Evolutionary conservation across 2,113 vertebrate genomes (phyloP), one percentile per base, ranked within the genome.

Genomic region (Taurulus bubalis): DNA sequence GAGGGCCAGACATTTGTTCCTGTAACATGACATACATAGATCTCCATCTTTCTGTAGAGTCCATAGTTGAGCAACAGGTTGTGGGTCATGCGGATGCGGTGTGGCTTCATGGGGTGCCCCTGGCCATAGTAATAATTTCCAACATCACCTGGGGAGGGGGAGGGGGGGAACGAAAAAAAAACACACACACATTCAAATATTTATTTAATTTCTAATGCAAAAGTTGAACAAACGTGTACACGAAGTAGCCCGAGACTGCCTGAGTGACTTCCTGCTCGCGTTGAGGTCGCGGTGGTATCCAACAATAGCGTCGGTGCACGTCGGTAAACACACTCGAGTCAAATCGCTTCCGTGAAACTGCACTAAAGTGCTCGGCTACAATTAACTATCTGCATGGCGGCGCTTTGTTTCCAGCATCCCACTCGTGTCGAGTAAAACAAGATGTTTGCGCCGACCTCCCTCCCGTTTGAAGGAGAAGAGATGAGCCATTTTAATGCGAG

Each of bases 21-120:
- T 68, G 5, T 24, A 6, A 53, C 22, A 30, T 3, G 8, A 95
- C 98, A 95, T 85, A 99, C 98, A 65, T 99, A 99, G 59, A 99
- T 99, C 92, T 99, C 98, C 98, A 99, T 99, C 91, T 99, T 99
- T 89, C 98, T 97, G 94, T 99, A 99, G 28, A 99, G 97, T 63
- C 98, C 97, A 42, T 99, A 99, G 94, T 99, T 99, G 72, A 99
- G 96, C 79, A 99, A 93, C 3, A 99, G 94, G 93, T 99, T 99
- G 90, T 99, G 98, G 47, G 98, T 99, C 98, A 99, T 99, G 26
- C 98, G 96, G 85, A 99, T 99, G 85, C 98, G 93, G 89, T 99
- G 98, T 42, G 98, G 98, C 80, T 99, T 99, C 98, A 99, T 99
- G 18, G 98, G 98, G 42, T 99, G 98, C 0, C 98, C 98, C 87